Percentiles rank a stretch among this genome's conserved stretches.
phyloP scores from a whole-genome alignment of 2,113 vertebrate genomes.

The Clarias gariepinus region DNA sequence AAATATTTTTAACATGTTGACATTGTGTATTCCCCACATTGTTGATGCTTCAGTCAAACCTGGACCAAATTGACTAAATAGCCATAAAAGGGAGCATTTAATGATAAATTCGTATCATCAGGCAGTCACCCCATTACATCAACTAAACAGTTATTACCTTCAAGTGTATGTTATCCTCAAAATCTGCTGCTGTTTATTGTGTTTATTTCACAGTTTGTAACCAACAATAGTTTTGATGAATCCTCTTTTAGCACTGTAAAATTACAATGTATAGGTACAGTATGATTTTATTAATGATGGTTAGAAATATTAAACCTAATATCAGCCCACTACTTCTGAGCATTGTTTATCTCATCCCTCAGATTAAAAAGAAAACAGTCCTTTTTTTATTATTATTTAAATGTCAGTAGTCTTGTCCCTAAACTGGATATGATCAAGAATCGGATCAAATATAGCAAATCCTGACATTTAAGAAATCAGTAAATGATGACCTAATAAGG shows the following conservation, averaged over 20 bases:
- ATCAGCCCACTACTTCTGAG: neutral
- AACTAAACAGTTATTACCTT: too few species aligned
- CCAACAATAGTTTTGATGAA: neutral
- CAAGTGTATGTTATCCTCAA: too few species aligned
- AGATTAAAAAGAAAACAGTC: neutral
- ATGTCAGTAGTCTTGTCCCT: neutral
- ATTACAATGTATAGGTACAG: neutral
- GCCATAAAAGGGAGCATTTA: too few species aligned
- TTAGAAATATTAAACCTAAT: neutral
- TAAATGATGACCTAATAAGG: constrained; percentile 21
- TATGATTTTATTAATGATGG: neutral
- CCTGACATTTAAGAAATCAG: constrained; percentile 39
- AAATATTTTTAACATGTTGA: too few species aligned
- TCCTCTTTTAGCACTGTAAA: neutral
- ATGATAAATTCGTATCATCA: too few species aligned
- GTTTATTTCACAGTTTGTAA: too few species aligned
- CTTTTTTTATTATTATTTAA: neutral
- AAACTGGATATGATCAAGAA: neutral
- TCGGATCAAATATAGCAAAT: neutral
- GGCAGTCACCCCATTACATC: too few species aligned
- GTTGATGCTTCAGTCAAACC: too few species aligned
- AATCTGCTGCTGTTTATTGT: too few species aligned
- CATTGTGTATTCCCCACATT: too few species aligned
- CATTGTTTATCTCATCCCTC: neutral
- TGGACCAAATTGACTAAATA: too few species aligned